Evolutionary conservation across 2,797 vertebrate species (phyloP), one percentile per base, ranked within the genome.

Genomic region (Pangasius djambal): DNA sequence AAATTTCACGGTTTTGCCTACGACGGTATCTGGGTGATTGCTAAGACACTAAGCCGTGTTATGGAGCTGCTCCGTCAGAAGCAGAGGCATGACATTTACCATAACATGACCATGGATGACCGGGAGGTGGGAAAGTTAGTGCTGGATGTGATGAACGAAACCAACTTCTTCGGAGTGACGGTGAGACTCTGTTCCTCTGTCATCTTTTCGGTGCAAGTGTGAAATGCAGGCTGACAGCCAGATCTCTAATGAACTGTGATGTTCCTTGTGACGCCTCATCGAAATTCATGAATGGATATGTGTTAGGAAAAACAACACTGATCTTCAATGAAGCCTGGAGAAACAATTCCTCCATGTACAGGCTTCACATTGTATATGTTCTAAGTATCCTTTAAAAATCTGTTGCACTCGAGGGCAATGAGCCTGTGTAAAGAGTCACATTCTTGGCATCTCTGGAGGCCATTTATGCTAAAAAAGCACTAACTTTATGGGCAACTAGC

Each of bases 1-100:
- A 99, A 99, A 95, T 99, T 99, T 94, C 98, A 99, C 3, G 99
- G 99, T 88, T 99, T 98, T 25, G 99, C 99, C 83, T 99, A 99
- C 6, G 99, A 99, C 3, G 99, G 98, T 92, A 99, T 99, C 95
- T 99, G 99, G 99, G 99, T 99, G 91, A 99, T 99, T 67, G 99
- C 99, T 31, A 98, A 97, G 94, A 99, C 98, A 0, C 93, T 99
- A 28, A 98, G 97, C n/a, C 94, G 98, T 20, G 98, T 98, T 89
- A 98, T 98, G 97, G 98, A 99, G 89, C 96, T 97, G 7, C 96
- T 99, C 84, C 96, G 97, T 10, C 90, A 96, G 78, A 97, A 97
- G 92, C 97, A 97, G 87, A 94, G 94, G 74, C 96, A 97, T 89
- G 97, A 97, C 94, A 95, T 94, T 89, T 97, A 97, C 94, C 97